phyloP scores from a whole-genome alignment of 2,888 invertebrate species.

The Drosophila lacicola region DNA sequence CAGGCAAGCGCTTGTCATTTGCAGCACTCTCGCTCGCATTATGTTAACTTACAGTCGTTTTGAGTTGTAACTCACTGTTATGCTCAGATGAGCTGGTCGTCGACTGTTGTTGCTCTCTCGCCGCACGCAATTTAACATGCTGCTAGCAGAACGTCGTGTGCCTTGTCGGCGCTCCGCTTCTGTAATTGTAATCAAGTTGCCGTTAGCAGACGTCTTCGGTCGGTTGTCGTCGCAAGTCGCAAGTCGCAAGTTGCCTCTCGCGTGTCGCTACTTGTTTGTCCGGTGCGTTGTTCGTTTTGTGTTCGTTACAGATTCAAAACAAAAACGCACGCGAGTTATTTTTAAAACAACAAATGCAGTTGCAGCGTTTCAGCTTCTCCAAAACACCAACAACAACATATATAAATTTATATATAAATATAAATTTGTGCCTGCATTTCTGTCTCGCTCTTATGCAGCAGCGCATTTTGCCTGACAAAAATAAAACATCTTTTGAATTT shows the following conservation, averaged over 20 bases:
- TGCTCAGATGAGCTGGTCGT: conserved; percentile 26
- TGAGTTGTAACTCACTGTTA: conserved; percentile 31
- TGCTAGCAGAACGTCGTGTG: conserved; percentile 10
- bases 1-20: background rate
- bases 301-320: conserved; percentile 58
- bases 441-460: background rate
- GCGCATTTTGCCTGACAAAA: conserved; percentile 31
- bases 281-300: conserved; percentile 44
- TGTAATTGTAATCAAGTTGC: conserved; percentile 22
- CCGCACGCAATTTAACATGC: conserved; percentile 3
- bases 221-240: conserved; percentile 40
- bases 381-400: conserved; percentile 35
- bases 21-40: conserved; percentile 5
- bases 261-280: conserved; percentile 6
- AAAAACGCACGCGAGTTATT: conserved; percentile 48
- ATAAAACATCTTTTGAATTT: conserved; percentile 34
- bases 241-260: conserved; percentile 12
- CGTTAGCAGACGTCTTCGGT: conserved; percentile 48
- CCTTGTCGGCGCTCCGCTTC: background rate
- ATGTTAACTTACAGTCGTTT: conserved; percentile 27
- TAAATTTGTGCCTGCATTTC: conserved; percentile 29
- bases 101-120: conserved; percentile 16
- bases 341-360: conserved; percentile 43
- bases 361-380: conserved; percentile 32
- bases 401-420: conserved; percentile 32